Base-by-base conservation (phyloP, 2,113 vertebrate genomes). In the Cariama cristata region DNA sequence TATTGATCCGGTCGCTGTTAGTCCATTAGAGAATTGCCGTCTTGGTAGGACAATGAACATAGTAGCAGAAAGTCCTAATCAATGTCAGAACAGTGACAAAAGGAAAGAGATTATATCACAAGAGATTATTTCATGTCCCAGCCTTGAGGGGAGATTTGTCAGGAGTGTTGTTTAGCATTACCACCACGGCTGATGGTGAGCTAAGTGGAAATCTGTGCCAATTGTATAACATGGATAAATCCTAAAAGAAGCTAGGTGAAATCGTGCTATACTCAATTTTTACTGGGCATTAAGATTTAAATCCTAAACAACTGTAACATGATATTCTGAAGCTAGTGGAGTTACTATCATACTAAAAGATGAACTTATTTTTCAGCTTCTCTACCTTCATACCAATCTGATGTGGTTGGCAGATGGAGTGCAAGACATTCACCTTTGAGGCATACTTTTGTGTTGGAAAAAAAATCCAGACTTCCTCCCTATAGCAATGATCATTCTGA, bases 341-440 rank as follows among this genome's bases (percentile, higher is more conserved):
- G 72, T 96, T 95, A 79, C 77, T 95, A 86, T 93, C 56, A 26
- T 80, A 85, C 73, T 97, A 97, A 95, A 96, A 97, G 93, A 88
- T 68, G 88, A 89, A 84, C 44, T 95, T 92, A 58, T 92, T 90
- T 96, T 96, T 96, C 93, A 79, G 62, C 62, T 90, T 96, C 86
- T 95, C 86, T 97, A 91, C 92, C 82, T 96, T 97, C 90, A 82
- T 96, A 94, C 91, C 87, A 88, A 72, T 96, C 83, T 96, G 95
- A 86, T 88, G 75, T 72, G 64, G 90, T 79, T 92, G 92, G 80
- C 89, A 91, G 82, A 86, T 69, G 95, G 92, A 93, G 63, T 93
- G 75, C 71, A 97, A 98, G 91, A 96, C 52, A 75, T 88, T 96
- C 88, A 85, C 95, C 20, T 13, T 68, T 97, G 97, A 97, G 95